These are phyloP conservation scores for Erethizon dorsatum DNA, from an alignment of 2,797 vertebrate species.

Conservation along the genomic window DNA sequence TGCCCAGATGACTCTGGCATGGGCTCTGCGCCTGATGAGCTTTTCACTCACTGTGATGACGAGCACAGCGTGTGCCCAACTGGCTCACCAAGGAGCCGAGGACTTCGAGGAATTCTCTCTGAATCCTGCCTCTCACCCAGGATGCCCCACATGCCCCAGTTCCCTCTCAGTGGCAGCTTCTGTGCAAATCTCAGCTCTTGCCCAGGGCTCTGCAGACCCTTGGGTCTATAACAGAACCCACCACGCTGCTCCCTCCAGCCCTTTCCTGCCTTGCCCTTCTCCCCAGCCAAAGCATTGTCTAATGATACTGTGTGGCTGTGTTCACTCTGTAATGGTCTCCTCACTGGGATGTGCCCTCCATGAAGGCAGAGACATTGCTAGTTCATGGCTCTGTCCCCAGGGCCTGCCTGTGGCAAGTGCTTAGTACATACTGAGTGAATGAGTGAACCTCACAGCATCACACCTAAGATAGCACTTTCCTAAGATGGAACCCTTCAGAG, in stretches of 20 bases:
- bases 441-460: neutral
- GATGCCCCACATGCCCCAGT: rapidly evolving
- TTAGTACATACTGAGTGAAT: neutral
- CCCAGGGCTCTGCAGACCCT: rapidly evolving
- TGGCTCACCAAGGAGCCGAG: neutral
- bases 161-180: neutral
- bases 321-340: neutral
- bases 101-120: constrained; percentile 47
- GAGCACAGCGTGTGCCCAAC: neutral
- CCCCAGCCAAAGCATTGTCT: neutral
- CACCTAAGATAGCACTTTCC: neutral
- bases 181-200: neutral
- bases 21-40: neutral
- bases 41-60: constrained; percentile 46
- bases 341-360: neutral
- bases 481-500: rapidly evolving
- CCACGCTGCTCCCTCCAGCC: neutral
- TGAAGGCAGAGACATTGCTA: neutral
- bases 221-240: neutral
- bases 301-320: rapidly evolving
- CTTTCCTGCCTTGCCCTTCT: neutral
- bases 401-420: neutral
- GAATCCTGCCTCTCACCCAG: neutral
- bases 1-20: constrained; percentile 19
- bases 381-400: neutral